Conservation (phyloP, 2,113 vertebrate species). For the Cettia cetti region DNA sequence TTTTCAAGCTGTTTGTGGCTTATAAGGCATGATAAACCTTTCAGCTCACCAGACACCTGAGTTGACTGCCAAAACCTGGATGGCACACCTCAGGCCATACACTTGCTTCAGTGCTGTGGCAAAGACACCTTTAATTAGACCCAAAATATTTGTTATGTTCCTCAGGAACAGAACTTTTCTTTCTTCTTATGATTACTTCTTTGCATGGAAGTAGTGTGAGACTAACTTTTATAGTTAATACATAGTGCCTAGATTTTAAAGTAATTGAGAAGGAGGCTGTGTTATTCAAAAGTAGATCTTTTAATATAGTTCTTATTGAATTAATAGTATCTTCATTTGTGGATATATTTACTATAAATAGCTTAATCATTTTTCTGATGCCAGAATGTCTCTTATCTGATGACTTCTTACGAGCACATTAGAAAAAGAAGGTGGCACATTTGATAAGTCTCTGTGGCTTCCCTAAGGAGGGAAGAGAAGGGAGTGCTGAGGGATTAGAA, state of each 20-base stretch:
- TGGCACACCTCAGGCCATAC: neutral
- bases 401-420: neutral
- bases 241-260: neutral
- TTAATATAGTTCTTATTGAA: neutral
- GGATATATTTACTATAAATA: slow-evolving; percentile 29
- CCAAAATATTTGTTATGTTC: neutral
- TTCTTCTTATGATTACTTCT: neutral
- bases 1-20: neutral
- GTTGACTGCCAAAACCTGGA: neutral
- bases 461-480: neutral
- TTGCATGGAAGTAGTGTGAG: neutral
- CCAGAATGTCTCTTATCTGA: slow-evolving; percentile 9
- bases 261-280: neutral
- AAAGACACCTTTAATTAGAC: neutral
- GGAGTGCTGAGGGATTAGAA: neutral
- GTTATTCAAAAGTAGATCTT: neutral
- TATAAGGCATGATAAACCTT: neutral
- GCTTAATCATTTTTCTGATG: slow-evolving; percentile 16
- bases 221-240: neutral
- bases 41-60: neutral
- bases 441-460: neutral
- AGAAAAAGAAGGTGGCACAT: slow-evolving; percentile 1
- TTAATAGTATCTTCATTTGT: neutral
- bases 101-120: neutral
- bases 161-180: neutral